phyloP scores from a whole-genome alignment of 2,888 invertebrate genomes.

The Lepas anatifera region DNA sequence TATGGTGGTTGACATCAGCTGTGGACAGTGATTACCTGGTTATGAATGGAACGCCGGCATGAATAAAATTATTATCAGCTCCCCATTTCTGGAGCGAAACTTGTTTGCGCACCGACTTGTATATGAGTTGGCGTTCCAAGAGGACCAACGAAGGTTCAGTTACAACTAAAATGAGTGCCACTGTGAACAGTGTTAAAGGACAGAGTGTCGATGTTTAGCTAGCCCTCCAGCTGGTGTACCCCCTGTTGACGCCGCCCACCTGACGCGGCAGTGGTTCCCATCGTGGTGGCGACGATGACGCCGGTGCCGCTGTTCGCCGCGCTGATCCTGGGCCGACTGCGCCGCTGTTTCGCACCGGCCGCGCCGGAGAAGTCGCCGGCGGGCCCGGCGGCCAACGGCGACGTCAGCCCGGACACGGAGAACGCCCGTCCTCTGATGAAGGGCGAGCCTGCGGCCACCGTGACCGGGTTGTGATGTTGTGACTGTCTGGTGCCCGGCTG shows the following conservation, averaged over 20 bases:
- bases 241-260: not conserved
- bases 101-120: too few species aligned
- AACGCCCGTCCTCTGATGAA: not conserved
- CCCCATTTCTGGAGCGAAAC: too few species aligned
- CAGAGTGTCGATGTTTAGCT: too few species aligned
- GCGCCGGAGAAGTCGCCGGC: not conserved
- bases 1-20: too few species aligned
- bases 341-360: slow-evolving; percentile 17
- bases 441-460: not conserved
- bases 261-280: slow-evolving; percentile 57
- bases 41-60: too few species aligned
- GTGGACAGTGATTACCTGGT: too few species aligned
- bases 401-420: not conserved
- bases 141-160: too few species aligned
- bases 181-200: too few species aligned
- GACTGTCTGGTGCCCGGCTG: too few species aligned
- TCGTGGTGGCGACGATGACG: slow-evolving; percentile 85
- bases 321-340: slow-evolving; percentile 17
- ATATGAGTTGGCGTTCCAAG: too few species aligned
- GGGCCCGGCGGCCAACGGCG: not conserved
- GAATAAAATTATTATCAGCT: too few species aligned
- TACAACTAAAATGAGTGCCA: too few species aligned
- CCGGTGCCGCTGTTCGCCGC: slow-evolving; percentile 60
- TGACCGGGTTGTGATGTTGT: not conserved
- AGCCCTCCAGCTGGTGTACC: not conserved